phyloP scores from a whole-genome alignment of 2,113 vertebrate species.

The Hippocampus barbouri region DNA sequence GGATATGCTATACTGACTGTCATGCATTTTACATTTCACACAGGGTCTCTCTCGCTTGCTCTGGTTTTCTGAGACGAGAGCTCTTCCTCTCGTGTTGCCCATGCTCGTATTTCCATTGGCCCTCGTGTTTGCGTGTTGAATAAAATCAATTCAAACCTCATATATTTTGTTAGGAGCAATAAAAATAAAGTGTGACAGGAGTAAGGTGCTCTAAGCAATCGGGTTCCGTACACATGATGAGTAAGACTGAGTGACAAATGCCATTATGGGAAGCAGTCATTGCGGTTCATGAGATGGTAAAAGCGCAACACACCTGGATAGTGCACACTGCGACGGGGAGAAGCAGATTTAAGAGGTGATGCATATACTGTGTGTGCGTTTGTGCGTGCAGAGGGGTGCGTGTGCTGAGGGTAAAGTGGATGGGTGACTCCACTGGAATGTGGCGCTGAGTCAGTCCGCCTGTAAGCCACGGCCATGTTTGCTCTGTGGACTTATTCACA shows the following conservation, averaged over 20 bases:
- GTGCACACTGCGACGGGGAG: slow-evolving; percentile 10
- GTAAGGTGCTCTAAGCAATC: neutral
- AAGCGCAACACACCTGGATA: slow-evolving; percentile 30
- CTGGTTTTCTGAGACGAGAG: neutral
- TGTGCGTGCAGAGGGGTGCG: slow-evolving; percentile 30
- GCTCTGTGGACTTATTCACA: slow-evolving; percentile 69
- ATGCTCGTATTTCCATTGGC: neutral
- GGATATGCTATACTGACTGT: slow-evolving; percentile 22
- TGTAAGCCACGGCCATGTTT: slow-evolving; percentile 66
- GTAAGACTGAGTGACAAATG: slow-evolving; percentile 9
- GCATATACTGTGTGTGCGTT: slow-evolving; percentile 6
- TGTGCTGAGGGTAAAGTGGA: slow-evolving; percentile 62
- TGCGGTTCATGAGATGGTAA: slow-evolving; percentile 5
- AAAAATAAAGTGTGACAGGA: neutral
- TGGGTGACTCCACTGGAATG: slow-evolving; percentile 75
- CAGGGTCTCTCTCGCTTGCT: neutral
- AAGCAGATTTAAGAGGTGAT: slow-evolving; percentile 28
- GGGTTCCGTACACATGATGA: neutral
- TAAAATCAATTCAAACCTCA: slow-evolving; percentile 7
- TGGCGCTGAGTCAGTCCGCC: slow-evolving; percentile 73
- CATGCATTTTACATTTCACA: slow-evolving; percentile 11
- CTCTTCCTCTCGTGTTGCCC: neutral
- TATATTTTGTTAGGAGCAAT: slow-evolving; percentile 11
- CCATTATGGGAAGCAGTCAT: slow-evolving; percentile 1
- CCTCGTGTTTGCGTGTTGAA: neutral